Conservation (phyloP, 2,888 invertebrate genomes). For the Chirona hameri region DNA sequence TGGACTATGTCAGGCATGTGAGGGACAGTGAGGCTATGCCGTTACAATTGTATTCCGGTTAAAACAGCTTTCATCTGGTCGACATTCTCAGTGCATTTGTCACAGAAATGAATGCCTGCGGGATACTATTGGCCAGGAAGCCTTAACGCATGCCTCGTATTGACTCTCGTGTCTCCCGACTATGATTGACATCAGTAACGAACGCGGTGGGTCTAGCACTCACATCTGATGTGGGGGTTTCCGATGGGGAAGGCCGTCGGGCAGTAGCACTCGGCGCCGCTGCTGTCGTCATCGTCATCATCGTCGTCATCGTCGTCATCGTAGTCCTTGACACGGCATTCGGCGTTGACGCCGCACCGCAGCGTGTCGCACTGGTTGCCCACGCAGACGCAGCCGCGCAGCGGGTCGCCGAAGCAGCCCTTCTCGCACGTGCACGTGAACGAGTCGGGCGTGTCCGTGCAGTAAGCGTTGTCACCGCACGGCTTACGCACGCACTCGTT, state of each 20-base stretch:
- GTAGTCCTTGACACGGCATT: conserved; percentile 59
- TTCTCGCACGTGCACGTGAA: conserved; percentile 76
- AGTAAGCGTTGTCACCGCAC: conserved; percentile 78
- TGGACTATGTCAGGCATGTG: too few species aligned
- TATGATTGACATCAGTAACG: too few species aligned
- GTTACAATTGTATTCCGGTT: too few species aligned
- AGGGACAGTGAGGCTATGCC: too few species aligned
- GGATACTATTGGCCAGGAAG: too few species aligned
- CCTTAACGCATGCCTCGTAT: too few species aligned
- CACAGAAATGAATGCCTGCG: too few species aligned
- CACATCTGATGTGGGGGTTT: conserved; percentile 81
- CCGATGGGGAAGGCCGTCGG: conserved; percentile 76
- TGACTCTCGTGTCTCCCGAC: too few species aligned
- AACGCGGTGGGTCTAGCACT: conserved; percentile 45
- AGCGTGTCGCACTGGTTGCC: conserved; percentile 65
- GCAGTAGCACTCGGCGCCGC: conserved; percentile 64
- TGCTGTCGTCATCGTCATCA: too few species aligned
- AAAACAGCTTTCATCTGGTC: too few species aligned
- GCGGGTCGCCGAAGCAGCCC: conserved; percentile 76
- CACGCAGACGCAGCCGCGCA: conserved; percentile 73
- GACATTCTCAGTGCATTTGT: too few species aligned
- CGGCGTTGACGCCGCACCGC: conserved; percentile 76
- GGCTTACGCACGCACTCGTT: conserved; percentile 58
- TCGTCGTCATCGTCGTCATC: too few species aligned
- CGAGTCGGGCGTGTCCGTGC: conserved; percentile 61